phyloP scores from a whole-genome alignment of 2,113 vertebrate genomes.

The Eclectus roratus region DNA sequence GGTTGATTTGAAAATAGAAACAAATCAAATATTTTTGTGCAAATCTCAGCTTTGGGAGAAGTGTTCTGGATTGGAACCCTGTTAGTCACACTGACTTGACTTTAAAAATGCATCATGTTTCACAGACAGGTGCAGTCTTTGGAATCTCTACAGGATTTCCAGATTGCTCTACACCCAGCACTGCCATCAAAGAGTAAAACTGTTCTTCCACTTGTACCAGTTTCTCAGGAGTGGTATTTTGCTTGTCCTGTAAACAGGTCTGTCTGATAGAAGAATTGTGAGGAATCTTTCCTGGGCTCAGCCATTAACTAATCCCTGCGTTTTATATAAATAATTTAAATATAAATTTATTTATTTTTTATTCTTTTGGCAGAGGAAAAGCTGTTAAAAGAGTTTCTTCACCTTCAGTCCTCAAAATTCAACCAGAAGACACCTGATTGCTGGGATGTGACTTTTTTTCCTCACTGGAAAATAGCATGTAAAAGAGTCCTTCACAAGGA shows the following conservation, averaged over 20 bases:
- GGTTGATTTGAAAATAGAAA: background rate
- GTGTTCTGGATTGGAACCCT: background rate
- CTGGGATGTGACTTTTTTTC: background rate
- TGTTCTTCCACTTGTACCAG: background rate
- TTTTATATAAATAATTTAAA: too few relatives aligned
- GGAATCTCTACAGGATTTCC: constrained; percentile 23
- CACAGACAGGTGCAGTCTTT: constrained; percentile 7
- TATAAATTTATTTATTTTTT: too few relatives aligned
- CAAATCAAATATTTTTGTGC: background rate
- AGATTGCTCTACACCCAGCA: background rate
- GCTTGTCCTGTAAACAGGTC: background rate
- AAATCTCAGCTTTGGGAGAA: background rate
- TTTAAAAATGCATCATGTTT: background rate
- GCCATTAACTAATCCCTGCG: background rate
- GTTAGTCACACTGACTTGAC: background rate
- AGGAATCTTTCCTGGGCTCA: background rate
- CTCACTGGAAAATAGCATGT: background rate
- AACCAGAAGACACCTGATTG: accelerated
- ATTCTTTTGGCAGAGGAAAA: background rate
- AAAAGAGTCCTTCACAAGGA: background rate
- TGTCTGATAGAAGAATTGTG: background rate
- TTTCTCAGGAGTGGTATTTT: background rate
- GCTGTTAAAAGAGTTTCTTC: background rate
- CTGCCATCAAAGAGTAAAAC: background rate
- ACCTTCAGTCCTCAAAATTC: background rate